phyloP scores from a whole-genome alignment of 2,888 invertebrate species.

The Dryobotodes eremita region DNA sequence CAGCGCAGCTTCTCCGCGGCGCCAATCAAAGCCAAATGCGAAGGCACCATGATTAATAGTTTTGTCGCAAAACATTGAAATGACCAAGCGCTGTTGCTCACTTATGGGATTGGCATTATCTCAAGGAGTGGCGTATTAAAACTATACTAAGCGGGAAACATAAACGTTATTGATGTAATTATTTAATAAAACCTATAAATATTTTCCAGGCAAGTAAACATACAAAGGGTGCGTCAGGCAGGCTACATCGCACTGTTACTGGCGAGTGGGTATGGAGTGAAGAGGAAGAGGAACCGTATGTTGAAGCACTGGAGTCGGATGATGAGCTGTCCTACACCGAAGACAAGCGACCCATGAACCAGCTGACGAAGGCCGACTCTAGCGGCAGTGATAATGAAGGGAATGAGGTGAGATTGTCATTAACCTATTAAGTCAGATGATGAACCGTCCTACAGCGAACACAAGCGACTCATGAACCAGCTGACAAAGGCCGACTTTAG shows the following conservation, averaged over 20 bases:
- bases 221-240: constrained; percentile 92
- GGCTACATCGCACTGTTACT: constrained; percentile 96
- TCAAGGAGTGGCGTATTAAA: not conserved
- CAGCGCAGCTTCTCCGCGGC: not conserved
- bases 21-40: not conserved
- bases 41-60: not conserved
- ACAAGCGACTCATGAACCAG: constrained; percentile 90
- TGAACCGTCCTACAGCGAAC: constrained; percentile 72
- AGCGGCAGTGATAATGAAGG: constrained; percentile 90
- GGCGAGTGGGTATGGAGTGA: constrained; percentile 99
- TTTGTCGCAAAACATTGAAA: not conserved
- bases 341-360: constrained; percentile 90
- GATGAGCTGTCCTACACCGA: constrained; percentile 71
- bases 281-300: constrained; percentile 91
- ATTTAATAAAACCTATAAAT: not conserved
- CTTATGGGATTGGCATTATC: not conserved
- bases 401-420: constrained; percentile 75
- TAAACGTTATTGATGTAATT: not conserved
- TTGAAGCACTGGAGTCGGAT: constrained; percentile 68
- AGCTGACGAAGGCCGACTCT: constrained; percentile 88
- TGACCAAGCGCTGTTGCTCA: not conserved
- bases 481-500: constrained; percentile 89
- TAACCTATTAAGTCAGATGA: constrained; percentile 66
- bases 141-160: not conserved
- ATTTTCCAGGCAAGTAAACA: constrained; percentile 79